Evolutionary conservation across 2,797 vertebrate genomes (phyloP).

Genomic region (Champsocephalus esox): DNA sequence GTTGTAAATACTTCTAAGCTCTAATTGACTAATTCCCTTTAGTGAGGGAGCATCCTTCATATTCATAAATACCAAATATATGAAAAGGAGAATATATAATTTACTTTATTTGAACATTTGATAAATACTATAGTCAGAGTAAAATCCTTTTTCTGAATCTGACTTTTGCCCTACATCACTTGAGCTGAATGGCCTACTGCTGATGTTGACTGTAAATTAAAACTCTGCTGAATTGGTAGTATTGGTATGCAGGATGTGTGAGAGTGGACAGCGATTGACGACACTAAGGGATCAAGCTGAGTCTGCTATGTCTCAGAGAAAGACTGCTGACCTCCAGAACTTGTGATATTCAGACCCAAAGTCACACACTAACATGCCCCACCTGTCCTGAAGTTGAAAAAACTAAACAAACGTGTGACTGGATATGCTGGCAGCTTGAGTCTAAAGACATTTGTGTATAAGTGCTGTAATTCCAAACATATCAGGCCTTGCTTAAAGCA

Average conservation of each 20-base stretch:
- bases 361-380: not conserved
- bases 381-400: not conserved
- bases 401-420: not conserved
- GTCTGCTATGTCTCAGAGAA: slow-evolving; percentile 25
- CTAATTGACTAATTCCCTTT: slow-evolving; percentile 25
- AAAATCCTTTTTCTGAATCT: not conserved
- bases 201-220: slow-evolving; percentile 73
- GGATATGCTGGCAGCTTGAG: slow-evolving; percentile 2
- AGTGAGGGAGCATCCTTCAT: not conserved
- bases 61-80: slow-evolving; percentile 2
- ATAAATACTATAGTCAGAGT: not conserved
- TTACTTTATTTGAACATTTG: not conserved
- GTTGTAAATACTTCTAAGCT: slow-evolving; percentile 18
- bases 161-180: slow-evolving; percentile 25
- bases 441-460: not conserved
- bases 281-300: slow-evolving; percentile 48
- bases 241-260: slow-evolving; percentile 38
- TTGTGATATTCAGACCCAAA: not conserved
- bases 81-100: not conserved
- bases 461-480: not conserved
- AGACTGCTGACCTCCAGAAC: slow-evolving; percentile 40
- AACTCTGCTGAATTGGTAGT: slow-evolving; percentile 59
- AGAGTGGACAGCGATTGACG: slow-evolving; percentile 27
- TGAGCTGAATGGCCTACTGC: slow-evolving; percentile 15
- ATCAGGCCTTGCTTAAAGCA: not conserved